A percentile compares a stretch with the other conserved stretches of the same genome.
Conservation (phyloP, 2,888 invertebrate genomes). For the Caenorhabditis sinica region DNA sequence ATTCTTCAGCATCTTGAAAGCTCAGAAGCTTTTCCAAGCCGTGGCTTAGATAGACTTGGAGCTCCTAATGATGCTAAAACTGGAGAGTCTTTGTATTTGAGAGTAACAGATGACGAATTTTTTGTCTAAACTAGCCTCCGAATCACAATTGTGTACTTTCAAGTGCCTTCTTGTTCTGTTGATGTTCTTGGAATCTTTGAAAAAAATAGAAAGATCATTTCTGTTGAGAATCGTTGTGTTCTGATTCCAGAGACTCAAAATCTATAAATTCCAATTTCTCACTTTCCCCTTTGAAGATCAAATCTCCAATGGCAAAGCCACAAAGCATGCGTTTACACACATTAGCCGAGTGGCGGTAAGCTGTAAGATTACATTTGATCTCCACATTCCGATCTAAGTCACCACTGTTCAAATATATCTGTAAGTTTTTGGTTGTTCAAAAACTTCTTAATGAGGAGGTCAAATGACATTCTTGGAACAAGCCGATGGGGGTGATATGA, state of each 20-base stretch:
- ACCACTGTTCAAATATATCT: constrained; percentile 33
- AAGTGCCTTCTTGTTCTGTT: not conserved
- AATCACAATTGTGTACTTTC: not conserved
- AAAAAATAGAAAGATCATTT: not conserved
- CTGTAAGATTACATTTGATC: constrained; percentile 17
- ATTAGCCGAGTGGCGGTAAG: not conserved
- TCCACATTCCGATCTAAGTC: constrained; percentile 37
- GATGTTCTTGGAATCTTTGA: not conserved
- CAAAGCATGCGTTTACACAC: constrained; percentile 13
- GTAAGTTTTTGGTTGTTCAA: not conserved
- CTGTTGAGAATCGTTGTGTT: not conserved
- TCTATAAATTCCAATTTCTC: not conserved
- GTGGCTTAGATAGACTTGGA: too few species aligned
- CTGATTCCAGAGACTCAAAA: too few species aligned
- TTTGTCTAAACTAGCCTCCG: not conserved
- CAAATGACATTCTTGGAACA: not conserved
- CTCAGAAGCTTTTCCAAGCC: too few species aligned
- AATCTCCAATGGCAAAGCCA: not conserved
- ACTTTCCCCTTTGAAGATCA: not conserved
- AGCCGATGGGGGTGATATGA: not conserved
- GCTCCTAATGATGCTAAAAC: too few species aligned
- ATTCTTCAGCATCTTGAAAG: too few species aligned
- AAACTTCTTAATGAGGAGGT: not conserved
- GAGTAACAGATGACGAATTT: not conserved
- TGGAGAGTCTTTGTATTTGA: not conserved